Conservation (phyloP, 2,113 vertebrate species). For the Paramisgurnus dabryanus region DNA sequence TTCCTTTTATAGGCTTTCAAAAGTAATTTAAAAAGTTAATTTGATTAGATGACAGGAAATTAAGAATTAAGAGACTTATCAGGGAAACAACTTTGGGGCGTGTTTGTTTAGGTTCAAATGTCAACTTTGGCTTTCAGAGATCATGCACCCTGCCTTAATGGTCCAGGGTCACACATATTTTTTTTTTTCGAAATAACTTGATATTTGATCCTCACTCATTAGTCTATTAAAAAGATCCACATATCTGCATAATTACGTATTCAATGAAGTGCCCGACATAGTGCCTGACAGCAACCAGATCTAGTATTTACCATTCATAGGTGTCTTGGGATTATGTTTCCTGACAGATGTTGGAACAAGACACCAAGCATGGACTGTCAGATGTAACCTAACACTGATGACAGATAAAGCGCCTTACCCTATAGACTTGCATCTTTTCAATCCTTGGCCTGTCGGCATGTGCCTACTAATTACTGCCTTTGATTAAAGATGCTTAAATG, state of each 20-base stretch:
- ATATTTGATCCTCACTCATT: no score
- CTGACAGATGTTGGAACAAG: slow-evolving; percentile 32
- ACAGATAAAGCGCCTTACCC: slow-evolving; percentile 12
- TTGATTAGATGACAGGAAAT: neutral
- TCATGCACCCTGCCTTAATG: no score
- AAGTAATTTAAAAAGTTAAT: no score
- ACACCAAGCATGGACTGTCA: slow-evolving; percentile 15
- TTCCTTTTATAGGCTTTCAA: neutral
- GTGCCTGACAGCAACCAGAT: neutral
- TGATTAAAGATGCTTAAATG: slow-evolving; percentile 14
- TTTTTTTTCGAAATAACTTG: neutral
- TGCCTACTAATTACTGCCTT: slow-evolving; percentile 14
- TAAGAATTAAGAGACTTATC: no score
- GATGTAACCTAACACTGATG: slow-evolving; percentile 23
- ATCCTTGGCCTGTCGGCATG: neutral
- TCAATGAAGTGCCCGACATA: slow-evolving; percentile 3
- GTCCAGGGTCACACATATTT: neutral
- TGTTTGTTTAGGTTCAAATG: no score
- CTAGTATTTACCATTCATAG: slow-evolving; percentile 23
- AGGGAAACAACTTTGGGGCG: no score
- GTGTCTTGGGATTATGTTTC: slow-evolving; percentile 26
- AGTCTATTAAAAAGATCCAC: neutral
- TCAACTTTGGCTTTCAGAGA: no score
- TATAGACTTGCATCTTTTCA: neutral
- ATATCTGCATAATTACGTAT: neutral